Conservation (phyloP, 92 coral and sea anemone species). For the Siderastrea radians region DNA sequence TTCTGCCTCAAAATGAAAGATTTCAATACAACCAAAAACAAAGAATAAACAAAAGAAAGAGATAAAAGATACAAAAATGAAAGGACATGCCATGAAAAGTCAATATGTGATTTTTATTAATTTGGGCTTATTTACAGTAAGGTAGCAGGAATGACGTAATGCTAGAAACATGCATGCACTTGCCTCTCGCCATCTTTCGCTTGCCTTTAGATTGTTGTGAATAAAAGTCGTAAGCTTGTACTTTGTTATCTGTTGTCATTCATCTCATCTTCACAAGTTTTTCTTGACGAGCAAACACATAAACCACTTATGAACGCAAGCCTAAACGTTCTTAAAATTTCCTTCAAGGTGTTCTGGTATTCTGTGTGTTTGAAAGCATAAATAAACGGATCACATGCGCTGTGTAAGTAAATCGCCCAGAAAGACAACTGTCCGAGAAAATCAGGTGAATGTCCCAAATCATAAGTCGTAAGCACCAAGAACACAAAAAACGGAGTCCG, state of each 20-base stretch:
- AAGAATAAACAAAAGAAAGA: no score
- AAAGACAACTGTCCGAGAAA: constrained; percentile 92
- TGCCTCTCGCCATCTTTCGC: no score
- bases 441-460: constrained; percentile 75
- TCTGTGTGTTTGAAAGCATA: constrained; percentile 93
- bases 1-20: no score
- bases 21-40: no score
- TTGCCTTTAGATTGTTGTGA: no score
- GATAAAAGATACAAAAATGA: no score
- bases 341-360: constrained; percentile 85
- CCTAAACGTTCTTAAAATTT: constrained; percentile 64
- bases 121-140: no score
- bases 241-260: neutral
- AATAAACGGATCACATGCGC: constrained; percentile 95
- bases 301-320: constrained; percentile 37
- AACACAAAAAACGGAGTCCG: constrained; percentile 92
- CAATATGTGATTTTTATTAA: no score
- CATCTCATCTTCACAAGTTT: neutral
- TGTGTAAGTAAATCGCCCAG: constrained; percentile 97
- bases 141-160: no score
- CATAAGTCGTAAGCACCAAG: constrained; percentile 73
- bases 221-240: no score
- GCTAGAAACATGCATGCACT: neutral
- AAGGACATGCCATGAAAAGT: no score
- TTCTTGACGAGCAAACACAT: constrained; percentile 29